These are phyloP conservation scores for Rambutsinella grinnellia DNA, from an alignment of 2,888 invertebrate genomes.

Conservation along the genomic window DNA sequence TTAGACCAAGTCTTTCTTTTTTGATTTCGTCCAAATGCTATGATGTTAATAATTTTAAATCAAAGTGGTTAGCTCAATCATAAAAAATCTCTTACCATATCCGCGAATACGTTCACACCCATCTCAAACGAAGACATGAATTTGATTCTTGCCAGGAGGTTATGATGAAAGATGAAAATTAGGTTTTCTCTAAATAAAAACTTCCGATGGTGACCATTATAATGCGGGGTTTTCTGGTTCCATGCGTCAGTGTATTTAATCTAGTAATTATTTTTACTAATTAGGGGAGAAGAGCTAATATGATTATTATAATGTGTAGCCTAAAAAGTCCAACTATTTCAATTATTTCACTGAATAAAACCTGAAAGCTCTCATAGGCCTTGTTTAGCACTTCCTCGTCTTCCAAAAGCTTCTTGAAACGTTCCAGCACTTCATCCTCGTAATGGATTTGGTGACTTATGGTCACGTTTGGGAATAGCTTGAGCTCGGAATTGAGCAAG, in stretches of 20 bases:
- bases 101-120: constrained; percentile 34
- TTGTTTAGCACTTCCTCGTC: constrained; percentile 17
- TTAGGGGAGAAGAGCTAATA: too few species aligned
- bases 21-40: constrained; percentile 25
- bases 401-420: constrained; percentile 19
- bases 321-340: too few species aligned
- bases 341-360: not conserved
- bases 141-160: constrained; percentile 15
- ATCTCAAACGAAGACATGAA: constrained; percentile 27
- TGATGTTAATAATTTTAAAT: not conserved
- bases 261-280: too few species aligned
- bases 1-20: constrained; percentile 22
- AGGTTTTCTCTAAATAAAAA: constrained; percentile 32
- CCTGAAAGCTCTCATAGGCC: constrained; percentile 27
- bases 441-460: constrained; percentile 7
- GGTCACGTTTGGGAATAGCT: constrained; percentile 25
- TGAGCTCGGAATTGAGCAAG: constrained; percentile 17
- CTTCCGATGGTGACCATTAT: not conserved
- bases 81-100: constrained; percentile 20
- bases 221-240: not conserved
- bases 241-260: too few species aligned
- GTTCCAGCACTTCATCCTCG: constrained; percentile 25
- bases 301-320: too few species aligned
- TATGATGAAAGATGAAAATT: constrained; percentile 29
- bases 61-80: too few species aligned